A percentile compares a stretch with the other conserved stretches of the same genome.
Conservation (phyloP, 2,888 invertebrate genomes). For the Caenorhabditis sp. region DNA sequence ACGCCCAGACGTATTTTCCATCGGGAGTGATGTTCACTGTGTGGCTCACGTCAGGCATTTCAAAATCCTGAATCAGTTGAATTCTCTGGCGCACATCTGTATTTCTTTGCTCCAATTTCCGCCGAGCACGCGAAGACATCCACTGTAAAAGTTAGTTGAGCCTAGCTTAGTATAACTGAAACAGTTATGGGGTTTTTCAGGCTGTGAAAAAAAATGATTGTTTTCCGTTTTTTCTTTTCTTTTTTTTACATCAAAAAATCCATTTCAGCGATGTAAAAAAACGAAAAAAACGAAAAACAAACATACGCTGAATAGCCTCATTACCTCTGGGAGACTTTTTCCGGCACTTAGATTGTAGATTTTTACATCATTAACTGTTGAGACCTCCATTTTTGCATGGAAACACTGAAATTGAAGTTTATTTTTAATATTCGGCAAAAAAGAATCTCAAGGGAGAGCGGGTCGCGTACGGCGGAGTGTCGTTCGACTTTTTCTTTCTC, state of each 20-base stretch:
- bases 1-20: slow-evolving; percentile 91
- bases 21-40: slow-evolving; percentile 90
- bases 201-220: too few relatives aligned
- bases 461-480: not conserved
- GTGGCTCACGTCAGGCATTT: slow-evolving; percentile 93
- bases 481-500: too few relatives aligned
- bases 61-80: slow-evolving; percentile 98
- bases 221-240: too few relatives aligned
- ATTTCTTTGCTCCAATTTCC: slow-evolving; percentile 80
- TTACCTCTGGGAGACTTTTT: slow-evolving; percentile 96
- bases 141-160: too few relatives aligned
- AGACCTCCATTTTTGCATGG: slow-evolving; percentile 70
- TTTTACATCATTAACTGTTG: slow-evolving; percentile 89
- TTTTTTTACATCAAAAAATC: too few relatives aligned
- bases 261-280: too few relatives aligned
- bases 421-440: not conserved
- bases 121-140: slow-evolving; percentile 80
- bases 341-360: slow-evolving; percentile 97
- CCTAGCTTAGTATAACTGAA: too few relatives aligned
- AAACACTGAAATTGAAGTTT: not conserved
- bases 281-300: too few relatives aligned
- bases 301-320: too few relatives aligned
- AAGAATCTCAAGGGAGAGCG: not conserved
- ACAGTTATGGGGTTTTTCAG: too few relatives aligned
- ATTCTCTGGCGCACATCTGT: slow-evolving; percentile 90